phyloP scores from a whole-genome alignment of 2,113 vertebrate genomes.

The Octodon degus region DNA sequence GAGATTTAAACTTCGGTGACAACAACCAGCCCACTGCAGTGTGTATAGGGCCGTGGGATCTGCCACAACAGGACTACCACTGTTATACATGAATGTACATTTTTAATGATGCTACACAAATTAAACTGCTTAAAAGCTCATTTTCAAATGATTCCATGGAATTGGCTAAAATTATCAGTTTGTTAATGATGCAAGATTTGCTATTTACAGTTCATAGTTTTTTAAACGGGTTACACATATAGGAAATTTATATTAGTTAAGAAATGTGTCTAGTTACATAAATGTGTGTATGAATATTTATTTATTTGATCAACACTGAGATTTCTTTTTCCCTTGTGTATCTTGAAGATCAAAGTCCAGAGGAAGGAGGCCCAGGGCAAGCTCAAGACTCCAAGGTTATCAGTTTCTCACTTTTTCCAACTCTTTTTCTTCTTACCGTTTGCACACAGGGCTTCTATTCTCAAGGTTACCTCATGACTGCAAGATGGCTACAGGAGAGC shows the following conservation, averaged over 20 bases:
- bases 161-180: slow-evolving; percentile 28
- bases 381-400: neutral
- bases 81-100: neutral
- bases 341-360: neutral
- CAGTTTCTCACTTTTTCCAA: neutral
- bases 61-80: neutral
- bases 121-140: neutral
- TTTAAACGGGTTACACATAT: neutral
- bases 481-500: neutral
- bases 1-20: neutral
- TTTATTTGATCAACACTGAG: neutral
- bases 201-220: slow-evolving; percentile 37
- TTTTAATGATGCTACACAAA: neutral
- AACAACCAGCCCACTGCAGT: neutral
- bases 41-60: neutral
- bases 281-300: neutral
- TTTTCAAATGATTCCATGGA: slow-evolving; percentile 46
- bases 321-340: slow-evolving; percentile 21
- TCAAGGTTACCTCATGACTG: neutral
- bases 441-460: neutral
- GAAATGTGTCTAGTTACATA: neutral
- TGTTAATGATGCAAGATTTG: neutral
- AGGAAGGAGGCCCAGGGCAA: neutral
- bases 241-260: slow-evolving; percentile 3
- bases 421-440: neutral